phyloP scores from a whole-genome alignment of 1,140 invertebrate genomes.

The Tachypleus tridentatus region DNA sequence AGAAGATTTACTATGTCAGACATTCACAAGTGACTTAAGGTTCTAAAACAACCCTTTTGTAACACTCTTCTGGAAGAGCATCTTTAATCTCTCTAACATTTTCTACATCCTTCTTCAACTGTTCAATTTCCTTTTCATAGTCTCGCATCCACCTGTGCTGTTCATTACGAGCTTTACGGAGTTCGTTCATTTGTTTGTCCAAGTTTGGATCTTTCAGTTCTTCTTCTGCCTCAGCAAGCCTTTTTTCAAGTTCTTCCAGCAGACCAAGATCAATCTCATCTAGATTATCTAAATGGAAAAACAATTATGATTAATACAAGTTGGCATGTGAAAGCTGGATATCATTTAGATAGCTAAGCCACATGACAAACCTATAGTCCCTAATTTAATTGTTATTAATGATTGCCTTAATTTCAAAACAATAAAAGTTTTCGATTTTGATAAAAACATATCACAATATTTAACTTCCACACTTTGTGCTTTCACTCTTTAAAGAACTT shows the following conservation, averaged over 20 bases:
- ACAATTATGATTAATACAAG: too few relatives aligned
- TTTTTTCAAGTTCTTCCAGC: constrained; percentile 56
- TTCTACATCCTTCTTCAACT: constrained; percentile 60
- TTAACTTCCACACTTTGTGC: too few relatives aligned
- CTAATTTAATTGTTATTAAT: too few relatives aligned
- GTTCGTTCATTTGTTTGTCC: constrained; percentile 54
- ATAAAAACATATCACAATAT: too few relatives aligned
- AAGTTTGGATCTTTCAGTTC: constrained; percentile 59
- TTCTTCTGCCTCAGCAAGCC: constrained; percentile 56
- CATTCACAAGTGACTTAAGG: constrained; percentile 26
- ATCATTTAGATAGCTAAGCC: too few relatives aligned
- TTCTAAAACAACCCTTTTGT: constrained; percentile 45
- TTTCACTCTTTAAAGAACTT: too few relatives aligned
- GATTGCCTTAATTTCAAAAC: too few relatives aligned
- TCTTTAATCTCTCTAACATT: constrained; percentile 75
- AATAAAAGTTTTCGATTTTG: too few relatives aligned
- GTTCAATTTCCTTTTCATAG: constrained; percentile 63
- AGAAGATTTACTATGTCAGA: too few relatives aligned
- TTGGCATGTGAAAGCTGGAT: too few relatives aligned
- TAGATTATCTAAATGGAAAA: constrained; percentile 11
- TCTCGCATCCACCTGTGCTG: constrained; percentile 66
- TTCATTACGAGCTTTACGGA: constrained; percentile 52
- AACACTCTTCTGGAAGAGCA: constrained; percentile 70
- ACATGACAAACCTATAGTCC: too few relatives aligned
- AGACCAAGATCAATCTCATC: constrained; percentile 45